Conservation (phyloP, 2,113 vertebrate species). For the Barbus barbus region DNA sequence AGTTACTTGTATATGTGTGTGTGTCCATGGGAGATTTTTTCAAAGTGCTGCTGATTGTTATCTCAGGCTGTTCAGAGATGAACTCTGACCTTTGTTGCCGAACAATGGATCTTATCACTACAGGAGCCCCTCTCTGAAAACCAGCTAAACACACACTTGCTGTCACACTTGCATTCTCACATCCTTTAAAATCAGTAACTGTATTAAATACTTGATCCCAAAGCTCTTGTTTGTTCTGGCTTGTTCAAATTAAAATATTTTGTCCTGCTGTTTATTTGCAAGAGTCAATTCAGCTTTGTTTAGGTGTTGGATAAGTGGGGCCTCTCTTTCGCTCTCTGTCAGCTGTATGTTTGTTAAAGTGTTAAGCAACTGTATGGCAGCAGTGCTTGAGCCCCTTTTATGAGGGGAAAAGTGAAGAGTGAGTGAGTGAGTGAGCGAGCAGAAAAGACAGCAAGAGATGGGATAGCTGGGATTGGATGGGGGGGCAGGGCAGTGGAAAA, state of each 20-base stretch:
- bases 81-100: conserved; percentile 36
- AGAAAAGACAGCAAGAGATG: conserved; percentile 2
- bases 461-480: conserved; percentile 4
- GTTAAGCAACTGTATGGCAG: background rate
- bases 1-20: conserved; percentile 50
- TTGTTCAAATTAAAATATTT: background rate
- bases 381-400: background rate
- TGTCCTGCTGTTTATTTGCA: background rate
- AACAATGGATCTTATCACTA: conserved; percentile 42
- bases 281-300: background rate
- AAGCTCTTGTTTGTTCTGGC: background rate
- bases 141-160: conserved; percentile 14
- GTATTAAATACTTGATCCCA: background rate
- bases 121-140: conserved; percentile 20
- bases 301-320: background rate
- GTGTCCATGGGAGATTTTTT: background rate
- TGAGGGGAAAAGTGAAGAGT: conserved; percentile 15
- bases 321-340: background rate
- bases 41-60: conserved; percentile 17
- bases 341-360: conserved; percentile 35
- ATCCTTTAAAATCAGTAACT: background rate
- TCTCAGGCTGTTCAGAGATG: conserved; percentile 27
- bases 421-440: background rate
- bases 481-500: conserved; percentile 34
- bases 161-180: conserved; percentile 16